Base-by-base conservation (phyloP, 2,797 vertebrate species). In the Melanotaenia maccullochi region DNA sequence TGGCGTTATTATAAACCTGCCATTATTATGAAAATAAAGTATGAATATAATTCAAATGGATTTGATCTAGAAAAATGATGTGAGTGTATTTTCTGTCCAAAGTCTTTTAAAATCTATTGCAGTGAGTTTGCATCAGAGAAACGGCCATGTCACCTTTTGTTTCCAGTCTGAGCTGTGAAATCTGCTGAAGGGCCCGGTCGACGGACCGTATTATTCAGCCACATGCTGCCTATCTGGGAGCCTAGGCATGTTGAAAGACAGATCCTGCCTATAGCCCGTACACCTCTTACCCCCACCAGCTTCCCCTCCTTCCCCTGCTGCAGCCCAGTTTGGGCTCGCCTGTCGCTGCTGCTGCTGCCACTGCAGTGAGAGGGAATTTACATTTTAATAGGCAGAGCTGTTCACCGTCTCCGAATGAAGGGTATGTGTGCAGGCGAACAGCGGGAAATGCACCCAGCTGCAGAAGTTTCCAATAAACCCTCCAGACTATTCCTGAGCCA, bases 321-420 rank as follows among this genome's bases (percentile, higher is more conserved):
- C 81, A 88, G 81, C 87, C 84, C 86, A 88, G 90, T 81, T 90
- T 89, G 86, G 85, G 72, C 65, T 68, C 22, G 82, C 86, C 85
- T 86, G 85, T 84, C 84, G 54, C 82, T 38, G 51, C 47, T 65
- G 28, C 83, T 70, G 52, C 60, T 42, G 9, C 81, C 24, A 65
- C 88, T 83, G 88, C 92, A 91, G 86, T 78, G 78, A 92, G 90
- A 90, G 86, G 87, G 93, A 95, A 95, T 95, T 95, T 95, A 94
- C 94, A 95, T 95, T 95, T 95, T 95, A 95, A 95, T 95, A 95
- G 94, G 93, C 91, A 93, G 91, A 93, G 92, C 93, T 89, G 90
- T 90, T 92, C 90, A 86, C 88, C 89, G 84, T 89, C 92, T 92
- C 88, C 55, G 90, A 93, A 94, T 92, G 90, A 93, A 90, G 86